Evolutionary conservation across 2,888 invertebrate genomes (phyloP), one percentile per base, ranked within the genome.

Genomic region (Temnothorax unifasciatus): DNA sequence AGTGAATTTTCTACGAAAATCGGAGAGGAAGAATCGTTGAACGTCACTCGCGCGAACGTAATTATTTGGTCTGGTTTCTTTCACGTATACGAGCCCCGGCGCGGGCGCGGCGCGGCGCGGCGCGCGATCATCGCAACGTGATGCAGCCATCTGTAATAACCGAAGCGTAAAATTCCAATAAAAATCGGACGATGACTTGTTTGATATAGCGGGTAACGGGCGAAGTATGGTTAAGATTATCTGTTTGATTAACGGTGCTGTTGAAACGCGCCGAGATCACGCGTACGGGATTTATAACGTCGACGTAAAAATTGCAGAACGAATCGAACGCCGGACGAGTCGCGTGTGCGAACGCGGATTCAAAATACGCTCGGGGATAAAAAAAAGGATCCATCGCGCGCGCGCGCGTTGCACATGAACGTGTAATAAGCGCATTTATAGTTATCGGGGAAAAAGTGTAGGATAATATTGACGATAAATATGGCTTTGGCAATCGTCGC

Each of bases 391-490:
- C 5, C 34, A 34, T 41, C 13, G 29, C 25, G 3, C 21, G 29
- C 25, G 3, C 21, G 29, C 9, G n/a, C 9, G 25, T 41, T 41
- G 41, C 41, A 41, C 15, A 21, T 47, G 29, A 79, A 59, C 47
- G 47, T 50, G 59, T 50, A 73, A 73, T 81, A 71, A 81, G 79
- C 47, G 59, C 38, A 79, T 81, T 81, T 29, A 29, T 29, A 73
- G 34, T 38, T 29, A 18, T 34, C 18, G 54, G 25, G 54, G 8
- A 61, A 73, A 81, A 57, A 44, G 47, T 81, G 71, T 81, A 34
- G 47, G 59, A 50, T 79, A 81, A 81, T 61, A 88, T 88, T 74
- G 54, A 18, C 54, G 66, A 63, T 38, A 73, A 68, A 84, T 86
- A 84, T 34, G 76, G 66, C 41, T 83, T 69, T 50, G 61, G 66